These are phyloP conservation scores for Papilio xuthus DNA, from an alignment of 1,140 invertebrate species.

Conservation along the genomic window DNA sequence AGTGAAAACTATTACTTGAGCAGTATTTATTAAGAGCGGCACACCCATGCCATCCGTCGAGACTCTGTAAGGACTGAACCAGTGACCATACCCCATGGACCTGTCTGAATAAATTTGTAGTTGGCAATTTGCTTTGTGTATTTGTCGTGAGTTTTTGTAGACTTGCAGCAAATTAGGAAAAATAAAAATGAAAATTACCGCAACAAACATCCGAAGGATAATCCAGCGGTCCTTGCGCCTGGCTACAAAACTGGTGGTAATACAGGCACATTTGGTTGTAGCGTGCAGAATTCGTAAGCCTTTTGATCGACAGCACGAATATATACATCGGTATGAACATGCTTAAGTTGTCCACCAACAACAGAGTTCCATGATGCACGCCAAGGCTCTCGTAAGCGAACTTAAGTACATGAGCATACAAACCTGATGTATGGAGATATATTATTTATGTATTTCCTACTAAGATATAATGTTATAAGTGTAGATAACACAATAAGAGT, in stretches of 20 bases:
- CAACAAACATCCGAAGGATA: constrained; percentile 1
- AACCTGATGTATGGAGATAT: neutral
- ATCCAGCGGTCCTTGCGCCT: neutral
- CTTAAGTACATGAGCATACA: constrained; percentile 16
- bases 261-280: constrained; percentile 10
- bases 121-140: neutral
- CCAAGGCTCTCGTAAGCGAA: neutral
- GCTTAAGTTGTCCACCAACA: constrained; percentile 11
- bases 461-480: neutral
- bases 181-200: constrained; percentile 21
- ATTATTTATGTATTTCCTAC: neutral
- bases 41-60: neutral
- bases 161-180: neutral
- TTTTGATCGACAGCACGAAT: constrained; percentile 14
- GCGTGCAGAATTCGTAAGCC: constrained; percentile 14
- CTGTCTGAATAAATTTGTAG: constrained; percentile 17
- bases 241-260: constrained; percentile 1
- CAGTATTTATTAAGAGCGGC: constrained; percentile 31
- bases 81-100: constrained; percentile 16
- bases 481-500: neutral
- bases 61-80: constrained; percentile 29
- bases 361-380: too few relatives aligned
- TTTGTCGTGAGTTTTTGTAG: neutral
- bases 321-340: constrained; percentile 21
- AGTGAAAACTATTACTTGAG: constrained; percentile 43